Percentiles rank a stretch among this genome's conserved stretches.
Conservation (phyloP, 2,113 vertebrate species). For the Orcinus orca region DNA sequence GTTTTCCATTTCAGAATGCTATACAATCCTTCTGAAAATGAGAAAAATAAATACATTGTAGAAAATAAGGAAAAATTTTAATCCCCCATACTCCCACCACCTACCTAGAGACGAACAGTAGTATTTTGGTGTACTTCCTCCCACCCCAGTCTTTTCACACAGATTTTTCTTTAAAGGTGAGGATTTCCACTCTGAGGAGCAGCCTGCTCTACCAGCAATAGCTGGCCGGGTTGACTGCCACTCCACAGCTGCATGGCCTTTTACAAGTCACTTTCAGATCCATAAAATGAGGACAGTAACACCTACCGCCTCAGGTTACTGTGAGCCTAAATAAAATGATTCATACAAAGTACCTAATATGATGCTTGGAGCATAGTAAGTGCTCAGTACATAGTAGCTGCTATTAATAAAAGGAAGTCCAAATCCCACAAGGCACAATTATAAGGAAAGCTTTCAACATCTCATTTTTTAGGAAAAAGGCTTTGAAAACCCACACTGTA, state of each 20-base stretch:
- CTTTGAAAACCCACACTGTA: conserved; percentile 47
- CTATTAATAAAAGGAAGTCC: conserved; percentile 11
- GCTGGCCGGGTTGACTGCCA: neutral
- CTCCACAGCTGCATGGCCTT: neutral
- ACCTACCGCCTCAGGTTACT: neutral
- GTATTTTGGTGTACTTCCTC: neutral
- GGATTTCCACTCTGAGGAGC: neutral
- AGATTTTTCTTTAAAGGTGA: neutral
- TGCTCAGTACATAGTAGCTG: neutral
- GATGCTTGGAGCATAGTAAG: neutral
- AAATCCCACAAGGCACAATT: conserved; percentile 23
- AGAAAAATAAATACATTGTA: neutral
- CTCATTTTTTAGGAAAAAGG: conserved; percentile 37
- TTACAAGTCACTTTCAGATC: neutral
- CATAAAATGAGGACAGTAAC: neutral
- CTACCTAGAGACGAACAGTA: neutral
- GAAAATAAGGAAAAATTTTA: neutral
- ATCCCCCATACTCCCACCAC: neutral
- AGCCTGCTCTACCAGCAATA: neutral
- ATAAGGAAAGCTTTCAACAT: conserved; percentile 39
- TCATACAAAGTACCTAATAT: neutral
- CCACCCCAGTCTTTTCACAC: neutral
- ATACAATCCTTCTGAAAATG: conserved; percentile 25
- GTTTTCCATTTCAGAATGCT: conserved; percentile 38
- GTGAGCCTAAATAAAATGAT: neutral